These are phyloP conservation scores for Geococcyx californianus DNA, from an alignment of 2,113 vertebrate genomes.

Conservation along the genomic window DNA sequence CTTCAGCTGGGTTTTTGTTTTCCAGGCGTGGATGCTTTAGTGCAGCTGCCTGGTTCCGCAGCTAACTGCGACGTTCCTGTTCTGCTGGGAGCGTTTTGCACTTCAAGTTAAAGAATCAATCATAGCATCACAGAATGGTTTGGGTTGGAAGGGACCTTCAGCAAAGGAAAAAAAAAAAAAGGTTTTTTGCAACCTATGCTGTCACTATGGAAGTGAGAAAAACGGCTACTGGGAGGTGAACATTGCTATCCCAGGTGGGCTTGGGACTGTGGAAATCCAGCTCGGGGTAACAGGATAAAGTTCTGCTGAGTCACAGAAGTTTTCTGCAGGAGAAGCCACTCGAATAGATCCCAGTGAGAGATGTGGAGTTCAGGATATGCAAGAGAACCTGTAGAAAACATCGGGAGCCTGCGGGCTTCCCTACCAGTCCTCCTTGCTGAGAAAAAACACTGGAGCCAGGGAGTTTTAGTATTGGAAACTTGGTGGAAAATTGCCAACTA, in stretches of 20 bases:
- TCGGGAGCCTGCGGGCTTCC: background rate
- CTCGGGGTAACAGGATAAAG: background rate
- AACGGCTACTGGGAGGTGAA: background rate
- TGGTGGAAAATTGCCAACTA: background rate
- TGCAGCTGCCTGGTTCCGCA: background rate
- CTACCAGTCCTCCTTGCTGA: background rate
- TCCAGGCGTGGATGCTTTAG: background rate
- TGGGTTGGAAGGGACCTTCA: background rate
- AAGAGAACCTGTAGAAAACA: background rate
- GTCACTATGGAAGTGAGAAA: background rate
- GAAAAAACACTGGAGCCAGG: background rate
- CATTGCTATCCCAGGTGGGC: background rate
- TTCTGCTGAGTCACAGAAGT: slow-evolving; percentile 18
- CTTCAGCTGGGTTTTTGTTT: background rate
- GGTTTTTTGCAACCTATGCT: background rate
- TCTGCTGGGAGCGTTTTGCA: fast-evolving
- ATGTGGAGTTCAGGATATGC: background rate
- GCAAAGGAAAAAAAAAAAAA: background rate
- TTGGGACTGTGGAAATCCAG: background rate
- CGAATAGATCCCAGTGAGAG: background rate
- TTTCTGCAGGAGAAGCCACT: background rate
- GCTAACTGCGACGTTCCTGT: background rate
- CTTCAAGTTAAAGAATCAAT: background rate
- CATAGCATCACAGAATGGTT: too few relatives aligned
- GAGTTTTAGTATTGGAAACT: background rate